Evolutionary conservation across 2,888 invertebrate genomes (phyloP), one percentile per base, ranked within the genome.

Genomic region (Diloba caeruleocephala): DNA sequence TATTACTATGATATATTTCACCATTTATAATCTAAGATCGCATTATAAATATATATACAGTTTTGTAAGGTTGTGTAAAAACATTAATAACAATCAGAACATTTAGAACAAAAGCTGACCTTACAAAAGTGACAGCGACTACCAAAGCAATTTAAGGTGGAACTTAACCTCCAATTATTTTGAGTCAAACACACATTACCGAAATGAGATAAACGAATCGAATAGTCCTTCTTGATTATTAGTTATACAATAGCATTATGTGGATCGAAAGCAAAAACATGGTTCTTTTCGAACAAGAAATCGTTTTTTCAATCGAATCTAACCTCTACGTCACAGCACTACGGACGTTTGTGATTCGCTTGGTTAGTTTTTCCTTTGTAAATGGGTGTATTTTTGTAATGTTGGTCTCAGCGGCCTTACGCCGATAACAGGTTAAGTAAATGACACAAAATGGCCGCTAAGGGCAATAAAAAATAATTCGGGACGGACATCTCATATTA

Each of bases 401-500:
- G 71, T 76, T 72, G 71, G 74, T 75, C 79, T 51, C 64, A 48
- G 53, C 74, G 74, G 65, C 69, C 76, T 76, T 58, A 76, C 73
- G 76, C 76, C 86, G 82, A 87, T 87, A 88, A 88, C 86, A 86
- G 88, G 85, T 87, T 88, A 88, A 89, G 88, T 88, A 86, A 89
- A 88, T 88, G 88, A 87, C 84, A 87, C 77, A 88, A 85, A 88
- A 88, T 87, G 82, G 79, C 81, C 75, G 79, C 76, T 80, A 77
- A 81, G 66, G 71, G 76, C 63, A 83, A 83, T 86, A 72, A 72
- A 71, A 87, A 83, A 81, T 83, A 81, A 87, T 86, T 82, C 71
- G 73, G 74, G 72, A 71, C 81, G 76, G 76, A 77, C 78, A 74
- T 76, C 76, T 71, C 79, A 81, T 84, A 85, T 82, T 84, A 79